Evolutionary conservation across 2,113 vertebrate genomes (phyloP).

Genomic region (Orthonyx spaldingii): DNA sequence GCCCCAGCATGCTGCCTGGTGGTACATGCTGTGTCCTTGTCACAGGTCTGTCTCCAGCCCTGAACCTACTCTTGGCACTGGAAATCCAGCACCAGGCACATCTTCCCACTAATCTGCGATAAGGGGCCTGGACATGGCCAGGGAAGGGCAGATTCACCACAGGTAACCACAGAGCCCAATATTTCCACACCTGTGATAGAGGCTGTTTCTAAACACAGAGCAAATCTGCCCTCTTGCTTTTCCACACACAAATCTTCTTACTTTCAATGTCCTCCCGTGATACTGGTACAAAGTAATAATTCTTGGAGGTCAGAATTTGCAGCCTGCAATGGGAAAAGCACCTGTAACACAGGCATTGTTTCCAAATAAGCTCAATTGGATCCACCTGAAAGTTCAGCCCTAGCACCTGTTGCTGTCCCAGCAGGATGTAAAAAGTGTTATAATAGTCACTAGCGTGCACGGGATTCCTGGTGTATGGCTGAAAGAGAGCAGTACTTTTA

Average conservation of each 20-base stretch:
- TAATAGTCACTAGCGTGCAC: rapidly evolving
- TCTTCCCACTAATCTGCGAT: not conserved
- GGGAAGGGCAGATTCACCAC: not conserved
- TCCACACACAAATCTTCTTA: not conserved
- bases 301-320: not conserved
- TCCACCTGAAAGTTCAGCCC: not conserved
- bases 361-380: not conserved
- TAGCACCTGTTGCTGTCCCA: not conserved
- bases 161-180: rapidly evolving
- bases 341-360: not conserved
- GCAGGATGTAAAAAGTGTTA: not conserved
- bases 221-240: not conserved
- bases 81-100: not conserved
- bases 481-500: rapidly evolving
- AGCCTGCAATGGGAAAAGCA: not conserved
- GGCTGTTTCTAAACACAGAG: not conserved
- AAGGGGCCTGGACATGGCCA: rapidly evolving
- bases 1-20: not conserved
- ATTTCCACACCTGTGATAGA: not conserved
- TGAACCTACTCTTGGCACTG: rapidly evolving
- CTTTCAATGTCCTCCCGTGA: not conserved
- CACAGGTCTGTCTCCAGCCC: not conserved
- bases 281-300: not conserved
- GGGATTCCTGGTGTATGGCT: not conserved
- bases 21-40: not conserved